Conservation (phyloP, 2,888 invertebrate genomes). For the Anoplius nigerrimus region DNA sequence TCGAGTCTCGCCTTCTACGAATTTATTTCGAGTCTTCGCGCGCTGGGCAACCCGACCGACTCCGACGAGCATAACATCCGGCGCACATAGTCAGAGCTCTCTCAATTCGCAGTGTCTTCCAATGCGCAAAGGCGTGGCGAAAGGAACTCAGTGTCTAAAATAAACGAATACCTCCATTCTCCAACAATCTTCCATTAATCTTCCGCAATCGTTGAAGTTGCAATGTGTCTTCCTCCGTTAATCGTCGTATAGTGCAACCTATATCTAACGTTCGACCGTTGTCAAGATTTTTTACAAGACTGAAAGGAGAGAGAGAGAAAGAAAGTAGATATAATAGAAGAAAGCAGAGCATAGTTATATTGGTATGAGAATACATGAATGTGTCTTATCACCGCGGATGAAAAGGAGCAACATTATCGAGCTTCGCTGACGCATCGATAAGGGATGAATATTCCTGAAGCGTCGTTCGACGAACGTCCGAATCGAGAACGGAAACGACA, state of each 20-base stretch:
- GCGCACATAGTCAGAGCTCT: not conserved
- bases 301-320: too few species aligned
- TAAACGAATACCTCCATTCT: constrained; percentile 1
- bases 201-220: constrained; percentile 26
- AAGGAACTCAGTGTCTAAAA: not conserved
- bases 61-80: constrained; percentile 17
- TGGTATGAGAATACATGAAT: constrained; percentile 3
- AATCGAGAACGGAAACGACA: too few species aligned
- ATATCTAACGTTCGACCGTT: not conserved
- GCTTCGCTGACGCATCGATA: too few species aligned
- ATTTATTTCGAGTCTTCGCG: not conserved
- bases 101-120: constrained; percentile 48
- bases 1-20: not conserved
- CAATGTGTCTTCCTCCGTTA: constrained; percentile 43
- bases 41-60: not conserved
- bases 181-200: constrained; percentile 13
- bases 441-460: too few species aligned
- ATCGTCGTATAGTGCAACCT: constrained; percentile 11
- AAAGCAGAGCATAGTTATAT: constrained; percentile 9
- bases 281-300: not conserved
- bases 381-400: constrained; percentile 37
- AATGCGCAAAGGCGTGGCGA: constrained; percentile 2
- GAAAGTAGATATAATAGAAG: constrained; percentile 4
- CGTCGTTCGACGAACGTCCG: too few species aligned
- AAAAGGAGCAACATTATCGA: constrained; percentile 20